A percentile compares a stretch with the other conserved stretches of the same genome.
Conservation (phyloP, 2,888 invertebrate genomes). For the Hirtodrosophila trivittata region DNA sequence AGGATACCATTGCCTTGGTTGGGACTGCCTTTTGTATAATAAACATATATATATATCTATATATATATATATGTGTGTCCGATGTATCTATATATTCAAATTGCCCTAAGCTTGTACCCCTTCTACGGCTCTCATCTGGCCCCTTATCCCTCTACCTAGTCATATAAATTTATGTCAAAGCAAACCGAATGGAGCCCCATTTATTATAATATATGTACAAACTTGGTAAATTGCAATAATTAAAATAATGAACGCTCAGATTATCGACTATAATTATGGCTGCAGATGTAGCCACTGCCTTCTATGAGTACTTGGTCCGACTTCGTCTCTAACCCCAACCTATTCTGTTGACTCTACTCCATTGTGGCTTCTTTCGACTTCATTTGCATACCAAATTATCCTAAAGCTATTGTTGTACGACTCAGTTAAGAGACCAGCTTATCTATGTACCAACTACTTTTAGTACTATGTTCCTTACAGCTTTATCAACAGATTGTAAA, state of each 20-base stretch:
- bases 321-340: not conserved
- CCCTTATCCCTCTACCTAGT: slow-evolving; percentile 1
- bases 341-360: not conserved
- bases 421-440: too few relatives aligned
- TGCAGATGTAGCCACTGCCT: slow-evolving; percentile 35
- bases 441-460: too few relatives aligned
- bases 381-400: slow-evolving; percentile 1
- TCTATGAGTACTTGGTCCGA: too few relatives aligned
- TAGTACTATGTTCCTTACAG: too few relatives aligned
- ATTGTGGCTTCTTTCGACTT: not conserved
- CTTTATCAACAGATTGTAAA: too few relatives aligned
- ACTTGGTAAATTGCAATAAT: slow-evolving; percentile 76
- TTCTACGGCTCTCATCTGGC: not conserved
- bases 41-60: too few relatives aligned
- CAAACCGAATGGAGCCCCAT: slow-evolving; percentile 61
- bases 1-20: slow-evolving; percentile 23
- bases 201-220: slow-evolving; percentile 77
- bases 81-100: slow-evolving; percentile 10
- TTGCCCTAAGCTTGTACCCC: slow-evolving; percentile 1
- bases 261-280: slow-evolving; percentile 75
- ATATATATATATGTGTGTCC: too few relatives aligned
- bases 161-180: slow-evolving; percentile 68
- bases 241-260: slow-evolving; percentile 77
- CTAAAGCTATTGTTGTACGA: not conserved
- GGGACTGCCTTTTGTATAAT: too few relatives aligned